Conservation (phyloP, 2,888 invertebrate species). For the Oscheius sp. region DNA sequence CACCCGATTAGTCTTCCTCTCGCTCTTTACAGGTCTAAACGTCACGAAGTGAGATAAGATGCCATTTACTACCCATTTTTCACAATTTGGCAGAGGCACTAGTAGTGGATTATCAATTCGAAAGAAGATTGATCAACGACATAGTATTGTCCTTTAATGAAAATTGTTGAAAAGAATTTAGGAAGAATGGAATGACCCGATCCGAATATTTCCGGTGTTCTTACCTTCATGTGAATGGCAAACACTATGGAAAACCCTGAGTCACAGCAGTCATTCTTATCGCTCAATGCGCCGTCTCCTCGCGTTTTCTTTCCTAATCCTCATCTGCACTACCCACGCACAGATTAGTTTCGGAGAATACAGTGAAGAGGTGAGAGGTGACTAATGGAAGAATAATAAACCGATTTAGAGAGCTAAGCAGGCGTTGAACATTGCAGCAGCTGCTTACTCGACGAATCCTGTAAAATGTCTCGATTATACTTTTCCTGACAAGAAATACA, state of each 20-base stretch:
- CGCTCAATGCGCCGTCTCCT: not conserved
- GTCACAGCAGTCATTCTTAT: not conserved
- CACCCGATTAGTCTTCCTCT: too few species aligned
- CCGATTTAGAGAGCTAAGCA: conserved; percentile 27
- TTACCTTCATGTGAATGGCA: not conserved
- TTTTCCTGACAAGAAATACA: conserved; percentile 28
- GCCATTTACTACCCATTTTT: too few species aligned
- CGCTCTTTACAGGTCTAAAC: too few species aligned
- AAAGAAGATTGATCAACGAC: too few species aligned
- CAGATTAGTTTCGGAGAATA: conserved; percentile 11
- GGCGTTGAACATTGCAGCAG: conserved; percentile 31
- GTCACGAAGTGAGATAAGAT: too few species aligned
- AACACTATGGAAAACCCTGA: not conserved
- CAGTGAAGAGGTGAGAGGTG: too few species aligned
- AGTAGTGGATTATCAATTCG: too few species aligned
- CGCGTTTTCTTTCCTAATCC: conserved; percentile 4
- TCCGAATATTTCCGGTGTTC: too few species aligned
- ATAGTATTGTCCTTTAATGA: not conserved
- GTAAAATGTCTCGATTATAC: conserved; percentile 26
- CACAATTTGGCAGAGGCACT: too few species aligned
- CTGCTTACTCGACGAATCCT: conserved; percentile 30
- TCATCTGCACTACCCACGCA: conserved; percentile 11
- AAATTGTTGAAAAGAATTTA: not conserved
- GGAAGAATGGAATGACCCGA: too few species aligned
- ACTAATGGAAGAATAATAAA: not conserved